Evolutionary conservation across 2,888 invertebrate species (phyloP).

Genomic region (Cantharis nigra): DNA sequence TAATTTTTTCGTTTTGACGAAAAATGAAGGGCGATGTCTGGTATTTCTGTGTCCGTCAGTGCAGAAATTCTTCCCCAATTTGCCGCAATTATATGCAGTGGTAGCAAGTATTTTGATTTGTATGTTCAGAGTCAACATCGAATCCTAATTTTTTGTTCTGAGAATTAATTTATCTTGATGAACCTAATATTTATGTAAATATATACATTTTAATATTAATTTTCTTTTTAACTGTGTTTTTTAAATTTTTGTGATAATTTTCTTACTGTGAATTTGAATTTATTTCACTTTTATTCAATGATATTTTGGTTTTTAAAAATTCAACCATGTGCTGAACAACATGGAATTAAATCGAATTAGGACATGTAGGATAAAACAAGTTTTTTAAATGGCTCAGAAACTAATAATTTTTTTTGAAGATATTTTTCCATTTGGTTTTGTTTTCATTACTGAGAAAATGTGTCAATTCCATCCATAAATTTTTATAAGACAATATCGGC

Average conservation of each 20-base stretch:
- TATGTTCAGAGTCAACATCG: not conserved
- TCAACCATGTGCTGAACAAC: not conserved
- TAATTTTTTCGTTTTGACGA: not conserved
- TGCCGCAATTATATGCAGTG: not conserved
- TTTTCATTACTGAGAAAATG: not conserved
- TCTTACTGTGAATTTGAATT: not conserved
- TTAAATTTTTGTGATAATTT: not conserved
- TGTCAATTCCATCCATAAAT: not conserved
- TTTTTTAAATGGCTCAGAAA: not conserved
- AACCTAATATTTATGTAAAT: not conserved
- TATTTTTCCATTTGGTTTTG: not conserved
- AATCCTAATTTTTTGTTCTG: not conserved
- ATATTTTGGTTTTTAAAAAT: not conserved
- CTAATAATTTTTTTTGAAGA: not conserved
- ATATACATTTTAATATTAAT: not conserved
- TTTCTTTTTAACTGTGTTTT: not conserved
- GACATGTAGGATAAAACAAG: not conserved
- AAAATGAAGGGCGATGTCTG: not conserved
- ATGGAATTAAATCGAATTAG: not conserved
- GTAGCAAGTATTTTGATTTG: not conserved
- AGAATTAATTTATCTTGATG: not conserved
- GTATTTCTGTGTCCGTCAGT: not conserved
- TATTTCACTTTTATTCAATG: not conserved
- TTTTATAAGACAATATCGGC: not conserved
- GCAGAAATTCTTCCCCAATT: not conserved